A percentile compares a stretch with the other conserved stretches of the same genome.
Evolutionary conservation across 2,797 vertebrate species (phyloP).

Genomic region (Tragopan temminckii): DNA sequence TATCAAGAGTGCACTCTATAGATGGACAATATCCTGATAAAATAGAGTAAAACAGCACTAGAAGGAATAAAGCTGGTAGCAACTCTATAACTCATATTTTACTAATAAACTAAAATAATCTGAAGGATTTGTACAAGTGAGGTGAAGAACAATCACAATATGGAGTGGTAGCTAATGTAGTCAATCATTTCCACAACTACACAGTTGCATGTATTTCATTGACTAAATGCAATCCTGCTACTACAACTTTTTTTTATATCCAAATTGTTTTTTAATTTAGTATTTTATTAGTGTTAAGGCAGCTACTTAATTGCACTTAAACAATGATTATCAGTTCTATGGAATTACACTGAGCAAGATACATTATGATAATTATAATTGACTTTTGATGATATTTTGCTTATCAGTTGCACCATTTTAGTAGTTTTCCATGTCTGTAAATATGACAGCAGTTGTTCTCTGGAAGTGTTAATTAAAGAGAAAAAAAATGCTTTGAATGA

Average conservation of each 20-base stretch:
- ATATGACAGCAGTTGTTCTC: background rate
- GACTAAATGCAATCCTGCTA: background rate
- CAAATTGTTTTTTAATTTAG: background rate
- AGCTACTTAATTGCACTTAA: conserved; percentile 7
- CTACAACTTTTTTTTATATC: background rate
- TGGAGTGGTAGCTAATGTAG: background rate
- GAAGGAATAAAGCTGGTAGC: background rate
- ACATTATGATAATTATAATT: conserved; percentile 40
- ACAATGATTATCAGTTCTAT: conserved; percentile 21
- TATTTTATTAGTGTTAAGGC: conserved; percentile 12
- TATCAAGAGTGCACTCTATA: background rate
- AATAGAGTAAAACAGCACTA: background rate
- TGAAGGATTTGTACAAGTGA: conserved; percentile 5
- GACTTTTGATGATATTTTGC: conserved; percentile 36
- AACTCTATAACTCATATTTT: conserved; percentile 6
- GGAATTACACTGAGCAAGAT: conserved; percentile 34
- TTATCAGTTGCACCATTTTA: conserved; percentile 41
- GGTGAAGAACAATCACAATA: background rate
- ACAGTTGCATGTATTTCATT: background rate
- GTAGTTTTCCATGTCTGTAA: background rate
- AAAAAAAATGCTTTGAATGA: background rate
- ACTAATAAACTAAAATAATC: background rate
- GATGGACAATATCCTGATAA: background rate
- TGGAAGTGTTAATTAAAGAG: conserved; percentile 31
- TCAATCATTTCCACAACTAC: background rate